phyloP scores from a whole-genome alignment of 2,113 vertebrate species.

The Cyprinodon brontotheroides region DNA sequence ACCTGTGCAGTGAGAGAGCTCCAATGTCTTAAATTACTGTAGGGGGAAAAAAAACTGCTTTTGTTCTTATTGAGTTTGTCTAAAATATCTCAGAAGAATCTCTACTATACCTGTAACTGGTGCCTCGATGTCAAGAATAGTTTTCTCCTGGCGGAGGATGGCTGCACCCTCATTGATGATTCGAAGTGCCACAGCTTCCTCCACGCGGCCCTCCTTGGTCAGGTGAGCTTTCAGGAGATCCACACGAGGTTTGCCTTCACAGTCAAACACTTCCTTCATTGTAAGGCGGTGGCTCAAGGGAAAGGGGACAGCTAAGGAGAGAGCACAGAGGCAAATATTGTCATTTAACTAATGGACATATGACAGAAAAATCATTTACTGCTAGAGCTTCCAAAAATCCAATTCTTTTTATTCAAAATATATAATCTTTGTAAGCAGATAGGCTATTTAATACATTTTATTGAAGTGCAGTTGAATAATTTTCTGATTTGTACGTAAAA shows the following conservation, averaged over 20 bases:
- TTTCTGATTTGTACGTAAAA: constrained; percentile 47
- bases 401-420: not conserved
- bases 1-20: not conserved
- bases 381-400: constrained; percentile 3
- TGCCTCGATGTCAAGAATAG: constrained; percentile 85
- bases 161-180: constrained; percentile 82
- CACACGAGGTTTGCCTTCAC: constrained; percentile 83
- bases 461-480: constrained; percentile 19
- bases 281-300: constrained; percentile 85
- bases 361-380: constrained; percentile 8
- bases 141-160: constrained; percentile 84
- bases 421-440: not conserved
- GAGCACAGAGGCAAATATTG: constrained; percentile 30
- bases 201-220: constrained; percentile 84
- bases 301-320: constrained; percentile 82
- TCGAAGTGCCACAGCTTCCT: constrained; percentile 80
- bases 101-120: constrained; percentile 80
- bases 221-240: constrained; percentile 85
- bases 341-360: constrained; percentile 22
- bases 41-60: too few relatives aligned
- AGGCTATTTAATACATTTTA: constrained; percentile 6
- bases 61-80: not conserved
- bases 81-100: not conserved
- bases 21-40: not conserved
- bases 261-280: constrained; percentile 85